Evolutionary conservation across 2,113 vertebrate species (phyloP).

Genomic region (chimpanzee (Pan troglodytes)): NHGRI_mPanTro3-v2.1_pri NC_072419.2:28591001-28591500

Average conservation of each 20-base stretch:
- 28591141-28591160: slow-evolving; percentile 56
- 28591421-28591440: background rate
- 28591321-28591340: background rate
- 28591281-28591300: background rate
- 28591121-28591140: background rate
- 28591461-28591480: background rate
- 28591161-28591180: slow-evolving; percentile 41
- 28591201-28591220: background rate
- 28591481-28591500: background rate
- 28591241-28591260: background rate
- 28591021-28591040: background rate
- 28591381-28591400: background rate
- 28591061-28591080: slow-evolving; percentile 37
- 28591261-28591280: background rate
- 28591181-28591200: background rate
- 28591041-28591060: background rate
- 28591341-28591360: background rate
- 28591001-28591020: background rate
- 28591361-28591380: background rate
- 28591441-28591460: background rate
- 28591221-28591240: background rate
- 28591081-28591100: background rate
- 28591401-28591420: background rate
- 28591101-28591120: slow-evolving; percentile 47
- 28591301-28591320: background rate